Percentiles rank a stretch among this genome's conserved stretches.
phyloP scores from a whole-genome alignment of 2,113 vertebrate genomes.

The Sebastes fasciatus region DNA sequence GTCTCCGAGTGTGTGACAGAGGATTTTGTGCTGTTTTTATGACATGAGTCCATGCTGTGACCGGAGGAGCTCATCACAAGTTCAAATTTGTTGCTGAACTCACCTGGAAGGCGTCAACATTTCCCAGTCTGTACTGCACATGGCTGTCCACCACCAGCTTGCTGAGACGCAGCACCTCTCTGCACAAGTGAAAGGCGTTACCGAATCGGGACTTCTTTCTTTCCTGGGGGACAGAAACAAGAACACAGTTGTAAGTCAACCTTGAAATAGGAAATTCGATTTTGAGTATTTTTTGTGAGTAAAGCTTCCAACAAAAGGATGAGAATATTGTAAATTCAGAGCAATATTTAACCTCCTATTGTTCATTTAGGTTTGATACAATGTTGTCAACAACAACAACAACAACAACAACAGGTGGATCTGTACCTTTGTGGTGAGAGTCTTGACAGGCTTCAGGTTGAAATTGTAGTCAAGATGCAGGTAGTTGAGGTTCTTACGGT shows the following conservation, averaged over 20 bases:
- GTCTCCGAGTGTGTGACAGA: not conserved
- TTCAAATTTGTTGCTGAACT: not conserved
- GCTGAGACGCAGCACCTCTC: constrained; percentile 95
- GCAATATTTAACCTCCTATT: not conserved
- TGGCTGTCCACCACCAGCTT: constrained; percentile 99
- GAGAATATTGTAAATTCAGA: not conserved
- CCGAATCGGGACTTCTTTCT: constrained; percentile 98
- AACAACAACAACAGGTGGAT: not conserved
- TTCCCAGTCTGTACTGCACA: constrained; percentile 97
- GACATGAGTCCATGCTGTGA: not conserved
- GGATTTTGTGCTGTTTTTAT: not conserved
- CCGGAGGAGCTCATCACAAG: not conserved
- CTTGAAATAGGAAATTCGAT: not conserved
- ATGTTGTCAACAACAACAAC: not conserved
- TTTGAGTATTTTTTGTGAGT: not conserved
- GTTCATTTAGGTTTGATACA: not conserved
- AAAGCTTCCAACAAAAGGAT: not conserved
- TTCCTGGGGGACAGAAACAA: constrained; percentile 83
- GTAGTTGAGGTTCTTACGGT: constrained; percentile 99
- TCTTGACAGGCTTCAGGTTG: constrained; percentile 98
- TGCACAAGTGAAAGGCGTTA: constrained; percentile 97
- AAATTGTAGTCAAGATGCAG: constrained; percentile 99
- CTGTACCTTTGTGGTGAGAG: constrained; percentile 96
- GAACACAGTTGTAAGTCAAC: not conserved
- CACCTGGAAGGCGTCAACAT: constrained; percentile 98